Conservation (phyloP, 2,113 vertebrate genomes). For the Tetraodon nigroviridis region DNA sequence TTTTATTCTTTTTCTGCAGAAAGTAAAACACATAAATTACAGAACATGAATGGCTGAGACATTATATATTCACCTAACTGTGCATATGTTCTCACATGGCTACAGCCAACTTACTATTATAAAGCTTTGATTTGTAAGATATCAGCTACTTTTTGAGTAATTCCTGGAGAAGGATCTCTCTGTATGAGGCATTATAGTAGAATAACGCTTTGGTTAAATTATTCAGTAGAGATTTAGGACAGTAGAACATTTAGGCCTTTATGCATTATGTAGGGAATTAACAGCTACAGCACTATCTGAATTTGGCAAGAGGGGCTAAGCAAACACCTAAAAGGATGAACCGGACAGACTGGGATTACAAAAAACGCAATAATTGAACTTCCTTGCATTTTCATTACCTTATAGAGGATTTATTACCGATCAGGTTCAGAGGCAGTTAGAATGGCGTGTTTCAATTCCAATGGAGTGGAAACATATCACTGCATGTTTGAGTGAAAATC, state of each 20-base stretch:
- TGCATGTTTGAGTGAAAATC: neutral
- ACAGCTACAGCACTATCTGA: slow-evolving; percentile 42
- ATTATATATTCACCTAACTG: slow-evolving; percentile 5
- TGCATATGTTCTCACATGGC: slow-evolving; percentile 8
- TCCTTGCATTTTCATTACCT: slow-evolving; percentile 25
- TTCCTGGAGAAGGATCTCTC: slow-evolving; percentile 38
- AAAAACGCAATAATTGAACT: slow-evolving; percentile 39
- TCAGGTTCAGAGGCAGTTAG: neutral
- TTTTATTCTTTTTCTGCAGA: slow-evolving; percentile 24
- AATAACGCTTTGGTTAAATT: slow-evolving; percentile 48
- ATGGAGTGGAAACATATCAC: neutral
- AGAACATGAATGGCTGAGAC: slow-evolving; percentile 1
- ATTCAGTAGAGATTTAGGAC: slow-evolving; percentile 51
- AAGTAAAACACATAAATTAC: slow-evolving; percentile 10
- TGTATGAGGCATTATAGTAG: slow-evolving; percentile 32
- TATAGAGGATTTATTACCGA: neutral
- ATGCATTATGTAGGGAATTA: slow-evolving; percentile 56
- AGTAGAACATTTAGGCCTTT: slow-evolving; percentile 52
- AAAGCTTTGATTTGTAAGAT: slow-evolving; percentile 29
- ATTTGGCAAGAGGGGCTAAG: slow-evolving; percentile 45
- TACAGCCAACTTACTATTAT: slow-evolving; percentile 5
- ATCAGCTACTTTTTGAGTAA: slow-evolving; percentile 16
- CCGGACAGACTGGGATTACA: slow-evolving; percentile 31
- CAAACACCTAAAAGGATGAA: slow-evolving; percentile 46
- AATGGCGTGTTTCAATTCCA: neutral